These are phyloP conservation scores for Enteromius thamalakanensis DNA, from an alignment of 2,797 vertebrate genomes.

Conservation along the genomic window DNA sequence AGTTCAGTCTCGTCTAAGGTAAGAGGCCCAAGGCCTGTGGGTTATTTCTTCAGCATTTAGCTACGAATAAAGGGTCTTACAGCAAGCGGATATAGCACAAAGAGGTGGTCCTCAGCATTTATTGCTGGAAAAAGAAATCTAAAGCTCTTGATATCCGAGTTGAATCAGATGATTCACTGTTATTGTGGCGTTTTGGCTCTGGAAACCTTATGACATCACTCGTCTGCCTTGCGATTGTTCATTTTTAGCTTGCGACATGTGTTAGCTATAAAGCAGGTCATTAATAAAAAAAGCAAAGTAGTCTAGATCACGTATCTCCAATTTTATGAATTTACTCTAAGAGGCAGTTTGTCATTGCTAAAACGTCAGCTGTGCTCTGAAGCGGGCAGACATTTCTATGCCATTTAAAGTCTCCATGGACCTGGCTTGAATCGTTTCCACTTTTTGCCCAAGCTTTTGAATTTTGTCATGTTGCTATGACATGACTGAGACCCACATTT, in stretches of 20 bases:
- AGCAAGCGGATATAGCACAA: neutral
- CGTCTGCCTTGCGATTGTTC: conserved; percentile 67
- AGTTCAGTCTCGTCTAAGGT: conserved; percentile 15
- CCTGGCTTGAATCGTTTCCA: conserved; percentile 67
- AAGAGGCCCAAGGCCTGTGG: neutral
- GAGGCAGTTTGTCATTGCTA: conserved; percentile 47
- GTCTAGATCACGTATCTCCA: conserved; percentile 62
- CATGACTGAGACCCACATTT: conserved; percentile 24
- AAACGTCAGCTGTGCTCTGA: conserved; percentile 45
- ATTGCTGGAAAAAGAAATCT: conserved; percentile 18
- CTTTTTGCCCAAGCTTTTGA: conserved; percentile 71
- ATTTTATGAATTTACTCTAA: conserved; percentile 48
- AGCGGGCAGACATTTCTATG: conserved; percentile 41
- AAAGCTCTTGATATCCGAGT: conserved; percentile 11
- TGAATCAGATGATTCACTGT: conserved; percentile 55
- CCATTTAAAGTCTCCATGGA: conserved; percentile 56
- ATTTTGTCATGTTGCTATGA: conserved; percentile 54
- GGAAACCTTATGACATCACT: conserved; percentile 58
- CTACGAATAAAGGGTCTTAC: conserved; percentile 10
- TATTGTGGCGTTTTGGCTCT: conserved; percentile 53
- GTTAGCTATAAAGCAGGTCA: conserved; percentile 67
- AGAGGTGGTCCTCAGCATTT: conserved; percentile 11
- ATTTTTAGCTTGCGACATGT: conserved; percentile 72
- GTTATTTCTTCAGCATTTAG: conserved; percentile 10
- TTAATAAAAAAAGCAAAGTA: conserved; percentile 59